Percentiles rank a stretch among this genome's conserved stretches.
phyloP scores from a whole-genome alignment of 2,888 invertebrate genomes.

The Autographa pulchrina region DNA sequence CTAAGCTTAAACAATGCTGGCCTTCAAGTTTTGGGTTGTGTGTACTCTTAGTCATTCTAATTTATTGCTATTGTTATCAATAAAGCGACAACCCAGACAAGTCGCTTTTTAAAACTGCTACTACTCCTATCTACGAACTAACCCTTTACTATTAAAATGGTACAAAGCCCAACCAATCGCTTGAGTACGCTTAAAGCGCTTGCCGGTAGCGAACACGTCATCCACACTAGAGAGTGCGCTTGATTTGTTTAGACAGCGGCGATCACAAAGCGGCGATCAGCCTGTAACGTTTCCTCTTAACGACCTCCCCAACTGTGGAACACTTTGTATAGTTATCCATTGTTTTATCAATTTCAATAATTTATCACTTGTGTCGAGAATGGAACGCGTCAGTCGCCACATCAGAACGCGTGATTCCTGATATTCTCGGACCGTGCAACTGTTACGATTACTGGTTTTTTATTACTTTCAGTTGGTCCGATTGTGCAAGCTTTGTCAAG shows the following conservation, averaged over 20 bases:
- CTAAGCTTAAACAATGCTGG: too few relatives aligned
- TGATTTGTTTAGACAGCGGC: conserved; percentile 86
- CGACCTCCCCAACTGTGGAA: conserved; percentile 85
- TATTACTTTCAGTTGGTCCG: conserved; percentile 29
- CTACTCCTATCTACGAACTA: neutral
- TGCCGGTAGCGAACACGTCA: conserved; percentile 51
- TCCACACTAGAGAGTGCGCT: conserved; percentile 63
- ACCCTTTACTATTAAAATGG: neutral
- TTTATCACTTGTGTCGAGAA: conserved; percentile 83
- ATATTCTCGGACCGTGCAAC: conserved; percentile 68
- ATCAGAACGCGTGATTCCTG: conserved; percentile 76
- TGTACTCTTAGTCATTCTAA: neutral
- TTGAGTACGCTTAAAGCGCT: conserved; percentile 62
- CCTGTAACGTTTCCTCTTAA: conserved; percentile 86
- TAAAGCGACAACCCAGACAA: neutral
- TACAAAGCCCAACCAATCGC: conserved; percentile 46
- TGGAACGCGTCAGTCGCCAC: conserved; percentile 82
- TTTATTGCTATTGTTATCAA: neutral
- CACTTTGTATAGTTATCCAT: conserved; percentile 84
- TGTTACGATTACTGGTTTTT: conserved; percentile 57
- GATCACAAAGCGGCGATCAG: conserved; percentile 81
- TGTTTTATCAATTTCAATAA: conserved; percentile 89
- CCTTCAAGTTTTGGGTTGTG: too few relatives aligned
- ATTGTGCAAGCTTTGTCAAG: conserved; percentile 40
- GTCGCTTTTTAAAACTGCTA: neutral